Evolutionary conservation across 2,797 vertebrate genomes (phyloP).

Genomic region (Phoebastria nigripes): DNA sequence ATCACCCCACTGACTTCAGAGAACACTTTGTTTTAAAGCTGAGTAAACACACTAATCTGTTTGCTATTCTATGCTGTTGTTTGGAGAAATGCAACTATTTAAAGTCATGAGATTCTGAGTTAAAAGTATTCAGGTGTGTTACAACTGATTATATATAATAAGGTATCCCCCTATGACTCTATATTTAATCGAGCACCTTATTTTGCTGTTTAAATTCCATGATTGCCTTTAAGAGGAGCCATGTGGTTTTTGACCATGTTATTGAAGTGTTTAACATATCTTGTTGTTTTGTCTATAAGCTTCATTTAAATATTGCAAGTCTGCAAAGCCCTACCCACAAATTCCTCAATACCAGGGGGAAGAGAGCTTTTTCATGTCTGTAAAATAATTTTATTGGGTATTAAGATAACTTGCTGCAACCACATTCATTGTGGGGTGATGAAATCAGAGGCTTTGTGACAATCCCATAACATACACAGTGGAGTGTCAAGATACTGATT

Average conservation of each 20-base stretch:
- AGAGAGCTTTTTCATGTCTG: constrained; percentile 38
- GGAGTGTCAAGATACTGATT: constrained; percentile 70
- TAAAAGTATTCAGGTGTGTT: background rate
- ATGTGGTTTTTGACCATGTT: constrained; percentile 5
- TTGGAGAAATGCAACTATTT: background rate
- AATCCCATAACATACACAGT: constrained; percentile 27
- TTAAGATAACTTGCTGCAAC: constrained; percentile 49
- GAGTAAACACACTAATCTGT: background rate
- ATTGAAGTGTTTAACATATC: constrained; percentile 25
- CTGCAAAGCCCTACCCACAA: constrained; percentile 56
- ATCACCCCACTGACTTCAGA: background rate
- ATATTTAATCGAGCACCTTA: background rate
- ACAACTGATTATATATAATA: background rate
- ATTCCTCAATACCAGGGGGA: constrained; percentile 43
- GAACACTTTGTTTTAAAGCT: background rate
- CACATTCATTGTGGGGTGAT: constrained; percentile 28
- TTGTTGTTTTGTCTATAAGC: constrained; percentile 45
- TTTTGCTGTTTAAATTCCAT: constrained; percentile 10
- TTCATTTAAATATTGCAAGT: constrained; percentile 44
- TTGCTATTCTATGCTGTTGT: background rate
- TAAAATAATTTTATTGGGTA: constrained; percentile 55
- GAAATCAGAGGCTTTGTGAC: constrained; percentile 61
- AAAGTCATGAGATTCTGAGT: background rate
- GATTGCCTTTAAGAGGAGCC: background rate
- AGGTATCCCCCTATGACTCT: background rate